Evolutionary conservation across 2,113 vertebrate genomes (phyloP), one percentile per base, ranked within the genome.

Genomic region (Nothobranchius kuhntae): DNA sequence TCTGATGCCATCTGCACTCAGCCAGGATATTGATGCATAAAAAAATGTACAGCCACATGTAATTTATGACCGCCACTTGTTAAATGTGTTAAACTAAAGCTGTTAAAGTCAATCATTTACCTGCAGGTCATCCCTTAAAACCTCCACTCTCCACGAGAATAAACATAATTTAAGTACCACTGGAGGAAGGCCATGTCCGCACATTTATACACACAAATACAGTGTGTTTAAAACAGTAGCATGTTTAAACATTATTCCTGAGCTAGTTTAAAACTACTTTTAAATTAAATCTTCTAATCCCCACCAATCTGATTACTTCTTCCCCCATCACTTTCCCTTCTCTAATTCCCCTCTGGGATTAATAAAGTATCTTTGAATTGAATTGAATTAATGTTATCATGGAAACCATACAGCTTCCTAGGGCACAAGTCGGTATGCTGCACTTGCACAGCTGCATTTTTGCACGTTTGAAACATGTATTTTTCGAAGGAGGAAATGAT

Each of bases 391-490:
- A 6, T 38, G 52, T 78, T 78, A 53, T 70, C 56, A 61, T 73
- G 65, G 64, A 17, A 70, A 83, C 71, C 53, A 55, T 13, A 46
- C 55, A 46, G 9, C 26, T 26, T 30, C 61, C 9, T 3, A 7
- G 21, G 52, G 26, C 53, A 61, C 64, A 42, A 2, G 14, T 87
- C 79, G 67, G 80, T 84, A 66, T 52, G 30, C 56, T 63, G 38
- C n/a, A 4, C 14, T 64, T 5, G 8, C n/a, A 13, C 62, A 2
- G 11, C 24, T 10, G 38, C n/a, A 13, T 35, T 3, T 74, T 30
- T 4, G 1, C 9, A 26, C 51, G 38, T 54, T 3, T 58, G n/a
- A 9, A 21, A 14, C 30, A 30, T 30, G 24, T 57, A 60, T 50
- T 40, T 3, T 13, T 56, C 4, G 14, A 24, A 12, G 9, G 11